A percentile compares a stretch with the other conserved stretches of the same genome.
phyloP scores from a whole-genome alignment of 2,113 vertebrate species.

The Emydocephalus ijimae region DNA sequence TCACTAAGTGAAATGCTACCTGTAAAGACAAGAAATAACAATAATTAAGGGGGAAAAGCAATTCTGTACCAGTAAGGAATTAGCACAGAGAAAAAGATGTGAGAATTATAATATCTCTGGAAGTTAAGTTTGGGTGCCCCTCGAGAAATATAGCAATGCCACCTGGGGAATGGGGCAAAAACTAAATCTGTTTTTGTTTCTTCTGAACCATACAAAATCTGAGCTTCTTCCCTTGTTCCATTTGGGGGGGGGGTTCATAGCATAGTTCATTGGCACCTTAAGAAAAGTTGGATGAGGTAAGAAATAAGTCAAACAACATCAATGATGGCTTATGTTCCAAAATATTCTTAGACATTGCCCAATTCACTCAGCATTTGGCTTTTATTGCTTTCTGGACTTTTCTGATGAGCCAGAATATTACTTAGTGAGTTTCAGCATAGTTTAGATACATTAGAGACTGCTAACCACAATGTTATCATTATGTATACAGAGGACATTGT shows the following conservation, averaged over 20 bases:
- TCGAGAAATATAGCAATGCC: neutral
- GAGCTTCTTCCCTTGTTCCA: neutral
- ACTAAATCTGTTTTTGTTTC: neutral
- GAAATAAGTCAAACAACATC: neutral
- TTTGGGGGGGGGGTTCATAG: no score
- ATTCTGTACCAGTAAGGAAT: neutral
- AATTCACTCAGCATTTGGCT: neutral
- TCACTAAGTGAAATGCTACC: neutral
- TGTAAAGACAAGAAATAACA: neutral
- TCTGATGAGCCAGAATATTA: constrained; percentile 8
- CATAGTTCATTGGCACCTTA: neutral
- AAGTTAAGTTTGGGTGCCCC: neutral
- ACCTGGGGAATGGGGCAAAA: neutral
- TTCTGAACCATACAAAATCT: neutral
- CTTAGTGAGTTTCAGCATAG: constrained; percentile 9
- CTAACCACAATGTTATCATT: neutral
- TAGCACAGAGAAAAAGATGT: neutral
- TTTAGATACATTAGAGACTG: neutral
- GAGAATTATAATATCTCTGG: neutral
- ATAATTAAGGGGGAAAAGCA: neutral
- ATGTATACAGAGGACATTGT: neutral
- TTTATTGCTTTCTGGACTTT: constrained; percentile 8
- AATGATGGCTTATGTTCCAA: neutral
- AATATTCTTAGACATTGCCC: neutral
- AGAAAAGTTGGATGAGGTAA: neutral